These are phyloP conservation scores for Lasioglossum malachurum DNA, from an alignment of 2,888 invertebrate species.

Conservation along the genomic window DNA sequence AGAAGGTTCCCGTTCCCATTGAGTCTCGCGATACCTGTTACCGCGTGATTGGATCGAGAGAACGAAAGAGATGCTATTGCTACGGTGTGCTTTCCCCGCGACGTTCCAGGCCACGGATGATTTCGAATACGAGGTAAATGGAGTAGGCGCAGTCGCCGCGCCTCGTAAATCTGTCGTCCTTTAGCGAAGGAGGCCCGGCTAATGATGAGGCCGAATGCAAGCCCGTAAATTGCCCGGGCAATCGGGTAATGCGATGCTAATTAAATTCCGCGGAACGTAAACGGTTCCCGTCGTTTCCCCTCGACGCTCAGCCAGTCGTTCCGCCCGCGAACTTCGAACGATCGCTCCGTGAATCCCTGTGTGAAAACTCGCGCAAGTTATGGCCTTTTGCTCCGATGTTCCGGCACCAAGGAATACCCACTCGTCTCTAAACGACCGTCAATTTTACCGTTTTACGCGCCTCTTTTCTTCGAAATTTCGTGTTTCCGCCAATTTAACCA, in stretches of 20 bases:
- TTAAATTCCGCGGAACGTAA: slow-evolving; percentile 46
- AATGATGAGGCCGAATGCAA: slow-evolving; percentile 42
- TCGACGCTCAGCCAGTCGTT: neutral
- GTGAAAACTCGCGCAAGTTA: neutral
- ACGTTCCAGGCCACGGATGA: neutral
- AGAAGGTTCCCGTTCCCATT: neutral
- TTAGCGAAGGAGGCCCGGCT: slow-evolving; percentile 24
- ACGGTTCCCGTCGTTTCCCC: slow-evolving; percentile 1
- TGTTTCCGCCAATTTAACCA: too few relatives aligned
- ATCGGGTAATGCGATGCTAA: slow-evolving; percentile 51
- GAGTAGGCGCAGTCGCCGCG: slow-evolving; percentile 18
- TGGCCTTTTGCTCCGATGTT: neutral
- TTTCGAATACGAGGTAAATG: slow-evolving; percentile 29
- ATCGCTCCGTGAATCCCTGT: neutral
- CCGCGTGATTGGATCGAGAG: neutral
- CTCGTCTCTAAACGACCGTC: neutral
- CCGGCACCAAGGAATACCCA: neutral
- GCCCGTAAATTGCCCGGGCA: slow-evolving; percentile 42
- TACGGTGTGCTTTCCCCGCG: neutral
- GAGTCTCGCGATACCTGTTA: slow-evolving; percentile 12
- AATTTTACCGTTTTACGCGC: neutral
- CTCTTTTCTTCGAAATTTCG: neutral
- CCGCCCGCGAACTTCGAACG: neutral
- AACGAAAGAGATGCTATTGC: neutral
- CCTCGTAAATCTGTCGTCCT: slow-evolving; percentile 56